These are phyloP conservation scores for Scalopus aquaticus DNA, from an alignment of 2,113 vertebrate species.

Conservation along the genomic window DNA sequence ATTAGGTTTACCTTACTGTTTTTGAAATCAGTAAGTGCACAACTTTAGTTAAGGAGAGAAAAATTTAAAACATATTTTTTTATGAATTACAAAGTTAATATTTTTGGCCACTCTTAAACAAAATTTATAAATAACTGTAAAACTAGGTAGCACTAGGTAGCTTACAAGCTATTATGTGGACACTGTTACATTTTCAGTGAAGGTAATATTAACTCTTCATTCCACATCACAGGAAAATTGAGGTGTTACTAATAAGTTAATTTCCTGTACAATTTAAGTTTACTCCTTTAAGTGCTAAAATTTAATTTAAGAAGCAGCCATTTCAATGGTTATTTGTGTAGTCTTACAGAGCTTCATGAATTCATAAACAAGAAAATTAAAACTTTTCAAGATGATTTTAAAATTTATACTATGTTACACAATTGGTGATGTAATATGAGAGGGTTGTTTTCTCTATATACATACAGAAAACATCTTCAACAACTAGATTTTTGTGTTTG, in stretches of 20 bases:
- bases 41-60: slow-evolving; percentile 7
- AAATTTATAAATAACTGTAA: slow-evolving; percentile 19
- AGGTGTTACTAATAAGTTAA: slow-evolving; percentile 6
- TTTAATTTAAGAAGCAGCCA: background rate
- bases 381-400: slow-evolving; percentile 23
- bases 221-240: background rate
- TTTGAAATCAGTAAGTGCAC: background rate
- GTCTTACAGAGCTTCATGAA: background rate
- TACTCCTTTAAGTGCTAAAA: slow-evolving; percentile 8
- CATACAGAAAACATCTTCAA: slow-evolving; percentile 1
- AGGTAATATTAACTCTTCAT: background rate
- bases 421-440: slow-evolving; percentile 5
- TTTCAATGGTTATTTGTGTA: slow-evolving; percentile 14
- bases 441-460: background rate
- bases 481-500: background rate
- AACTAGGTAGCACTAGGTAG: background rate
- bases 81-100: slow-evolving; percentile 30
- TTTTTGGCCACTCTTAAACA: slow-evolving; percentile 39
- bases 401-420: background rate
- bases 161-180: slow-evolving; percentile 16
- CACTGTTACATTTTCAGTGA: slow-evolving; percentile 36
- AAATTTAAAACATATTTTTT: slow-evolving; percentile 28
- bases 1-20: slow-evolving; percentile 5
- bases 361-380: slow-evolving; percentile 43
- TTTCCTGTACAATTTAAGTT: slow-evolving; percentile 42